These are phyloP conservation scores for Micoletzkya japonica DNA, from an alignment of 2,888 invertebrate species.

Conservation along the genomic window DNA sequence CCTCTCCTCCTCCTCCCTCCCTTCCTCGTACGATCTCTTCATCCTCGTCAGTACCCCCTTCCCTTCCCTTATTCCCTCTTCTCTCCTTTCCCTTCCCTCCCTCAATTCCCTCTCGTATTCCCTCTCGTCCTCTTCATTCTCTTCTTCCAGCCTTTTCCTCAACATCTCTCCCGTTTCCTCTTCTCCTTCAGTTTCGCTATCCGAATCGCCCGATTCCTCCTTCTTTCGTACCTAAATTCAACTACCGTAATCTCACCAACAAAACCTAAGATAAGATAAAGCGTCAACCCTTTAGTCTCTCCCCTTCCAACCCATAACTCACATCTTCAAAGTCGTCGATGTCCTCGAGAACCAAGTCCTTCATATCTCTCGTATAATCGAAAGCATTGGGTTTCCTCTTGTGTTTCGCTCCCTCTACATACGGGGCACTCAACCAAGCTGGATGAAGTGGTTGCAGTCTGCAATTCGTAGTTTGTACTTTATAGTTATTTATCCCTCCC, in stretches of 20 bases:
- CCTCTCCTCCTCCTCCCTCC: neutral
- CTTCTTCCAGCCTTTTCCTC: neutral
- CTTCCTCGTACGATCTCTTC: neutral
- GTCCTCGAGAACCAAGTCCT: too few relatives aligned
- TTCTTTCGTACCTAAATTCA: neutral
- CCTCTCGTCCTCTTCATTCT: neutral
- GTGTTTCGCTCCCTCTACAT: too few relatives aligned
- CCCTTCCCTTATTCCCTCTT: neutral
- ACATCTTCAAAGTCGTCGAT: too few relatives aligned
- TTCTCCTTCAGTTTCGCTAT: neutral
- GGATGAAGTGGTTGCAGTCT: too few relatives aligned
- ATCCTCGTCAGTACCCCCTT: neutral
- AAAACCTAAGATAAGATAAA: too few relatives aligned
- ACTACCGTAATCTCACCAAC: neutral
- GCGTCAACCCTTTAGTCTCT: too few relatives aligned
- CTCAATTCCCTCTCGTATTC: neutral
- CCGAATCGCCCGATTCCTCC: neutral
- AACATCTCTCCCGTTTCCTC: slow-evolving; percentile 8
- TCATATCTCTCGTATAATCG: too few relatives aligned
- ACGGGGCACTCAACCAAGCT: too few relatives aligned
- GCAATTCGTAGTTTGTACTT: too few relatives aligned
- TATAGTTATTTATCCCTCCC: too few relatives aligned
- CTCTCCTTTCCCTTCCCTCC: neutral
- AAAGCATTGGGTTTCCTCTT: too few relatives aligned
- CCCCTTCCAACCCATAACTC: too few relatives aligned